A percentile compares a stretch with the other conserved stretches of the same genome.
Evolutionary conservation across 2,113 vertebrate genomes (phyloP).

Genomic region (Trematomus loennbergii): DNA sequence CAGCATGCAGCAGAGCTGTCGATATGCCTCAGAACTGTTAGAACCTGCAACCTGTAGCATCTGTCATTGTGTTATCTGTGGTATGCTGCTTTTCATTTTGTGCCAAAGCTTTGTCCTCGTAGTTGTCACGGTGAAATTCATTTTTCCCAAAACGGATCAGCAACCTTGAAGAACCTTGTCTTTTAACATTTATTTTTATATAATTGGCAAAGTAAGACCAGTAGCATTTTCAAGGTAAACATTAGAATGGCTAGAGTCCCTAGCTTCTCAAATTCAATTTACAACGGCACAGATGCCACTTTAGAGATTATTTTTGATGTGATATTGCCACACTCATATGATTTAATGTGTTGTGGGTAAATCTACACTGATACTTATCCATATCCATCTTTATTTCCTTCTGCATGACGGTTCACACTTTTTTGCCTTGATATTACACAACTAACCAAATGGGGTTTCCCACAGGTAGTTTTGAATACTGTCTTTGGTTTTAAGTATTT

Average conservation of each 20-base stretch:
- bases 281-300: neutral
- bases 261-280: neutral
- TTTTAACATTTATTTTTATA: neutral
- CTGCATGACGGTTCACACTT: neutral
- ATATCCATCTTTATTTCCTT: neutral
- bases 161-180: neutral
- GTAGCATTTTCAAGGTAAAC: neutral
- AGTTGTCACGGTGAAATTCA: neutral
- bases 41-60: neutral
- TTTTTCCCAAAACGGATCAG: neutral
- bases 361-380: neutral
- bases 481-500: neutral
- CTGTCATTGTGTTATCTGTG: neutral
- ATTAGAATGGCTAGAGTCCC: neutral
- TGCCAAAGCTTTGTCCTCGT: neutral
- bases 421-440: neutral
- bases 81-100: neutral
- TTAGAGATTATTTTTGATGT: neutral
- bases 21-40: neutral
- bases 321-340: neutral
- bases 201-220: neutral
- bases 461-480: neutral
- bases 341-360: neutral
- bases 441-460: neutral
- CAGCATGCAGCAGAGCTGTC: neutral